Conservation (phyloP, 1,140 invertebrate species). For the Phocides pigmalion region DNA sequence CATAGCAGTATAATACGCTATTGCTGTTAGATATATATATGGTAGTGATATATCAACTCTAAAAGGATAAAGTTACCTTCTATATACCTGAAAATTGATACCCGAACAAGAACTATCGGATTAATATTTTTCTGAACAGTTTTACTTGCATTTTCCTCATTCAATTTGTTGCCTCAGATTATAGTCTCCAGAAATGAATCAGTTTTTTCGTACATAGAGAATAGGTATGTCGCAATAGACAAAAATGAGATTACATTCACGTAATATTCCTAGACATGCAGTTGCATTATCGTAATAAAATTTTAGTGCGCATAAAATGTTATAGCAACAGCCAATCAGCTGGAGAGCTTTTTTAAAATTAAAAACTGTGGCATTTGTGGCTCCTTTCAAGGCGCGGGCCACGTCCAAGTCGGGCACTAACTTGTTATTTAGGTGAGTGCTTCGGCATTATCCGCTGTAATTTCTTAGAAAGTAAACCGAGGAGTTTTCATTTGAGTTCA, state of each 20-base stretch:
- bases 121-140: too few species aligned
- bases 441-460: conserved; percentile 47
- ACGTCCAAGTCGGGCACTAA: conserved; percentile 46
- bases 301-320: conserved; percentile 22
- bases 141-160: too few species aligned
- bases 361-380: conserved; percentile 63
- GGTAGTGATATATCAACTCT: too few species aligned
- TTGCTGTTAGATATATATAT: too few species aligned
- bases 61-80: too few species aligned
- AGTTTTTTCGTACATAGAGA: too few species aligned
- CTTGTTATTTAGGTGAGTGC: conserved; percentile 62
- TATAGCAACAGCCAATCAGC: conserved; percentile 53
- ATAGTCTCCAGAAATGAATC: too few species aligned
- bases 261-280: not conserved
- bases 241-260: conserved; percentile 4
- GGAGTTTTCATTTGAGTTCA: conserved; percentile 23
- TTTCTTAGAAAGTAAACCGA: conserved; percentile 46
- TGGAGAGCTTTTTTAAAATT: conserved; percentile 69
- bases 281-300: conserved; percentile 14
- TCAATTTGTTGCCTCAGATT: too few species aligned
- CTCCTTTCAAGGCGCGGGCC: conserved; percentile 42
- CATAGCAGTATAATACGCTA: too few species aligned
- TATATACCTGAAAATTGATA: too few species aligned
- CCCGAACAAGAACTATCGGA: too few species aligned
- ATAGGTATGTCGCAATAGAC: not conserved